Evolutionary conservation across 2,113 vertebrate species (phyloP).

Genomic region (Agapornis roseicollis): DNA sequence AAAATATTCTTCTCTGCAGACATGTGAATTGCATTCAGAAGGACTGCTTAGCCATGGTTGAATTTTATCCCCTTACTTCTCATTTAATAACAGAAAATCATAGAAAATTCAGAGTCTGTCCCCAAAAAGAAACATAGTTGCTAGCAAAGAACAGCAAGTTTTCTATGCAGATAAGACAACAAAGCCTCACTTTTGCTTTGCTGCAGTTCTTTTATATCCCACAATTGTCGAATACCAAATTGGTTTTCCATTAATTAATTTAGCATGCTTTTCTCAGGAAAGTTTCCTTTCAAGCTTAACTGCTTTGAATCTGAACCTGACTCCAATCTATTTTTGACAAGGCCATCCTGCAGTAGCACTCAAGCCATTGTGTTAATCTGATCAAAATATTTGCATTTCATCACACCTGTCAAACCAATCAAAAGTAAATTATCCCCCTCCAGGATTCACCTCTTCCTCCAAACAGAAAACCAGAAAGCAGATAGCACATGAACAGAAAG

Average conservation of each 20-base stretch:
- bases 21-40: not conserved
- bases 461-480: conserved; percentile 3
- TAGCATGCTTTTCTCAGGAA: not conserved
- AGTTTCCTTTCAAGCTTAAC: not conserved
- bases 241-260: not conserved
- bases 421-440: conserved; percentile 35
- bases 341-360: not conserved
- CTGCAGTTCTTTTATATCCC: not conserved
- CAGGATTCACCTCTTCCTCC: not conserved
- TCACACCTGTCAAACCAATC: conserved; percentile 52
- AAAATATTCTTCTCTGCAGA: not conserved
- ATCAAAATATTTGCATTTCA: conserved; percentile 61
- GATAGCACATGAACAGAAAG: not conserved
- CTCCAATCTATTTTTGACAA: conserved; percentile 23
- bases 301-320: conserved; percentile 20
- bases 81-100: not conserved
- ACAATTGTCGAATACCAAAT: not conserved
- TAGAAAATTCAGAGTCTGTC: not conserved
- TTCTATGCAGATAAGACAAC: not conserved
- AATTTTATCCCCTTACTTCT: not conserved
- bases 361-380: conserved; percentile 33
- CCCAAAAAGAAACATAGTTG: not conserved
- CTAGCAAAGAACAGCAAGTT: not conserved
- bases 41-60: not conserved
- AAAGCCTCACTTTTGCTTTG: not conserved